These are phyloP conservation scores for Distichodus sexfasciatus DNA, from an alignment of 2,797 vertebrate species.

Conservation along the genomic window DNA sequence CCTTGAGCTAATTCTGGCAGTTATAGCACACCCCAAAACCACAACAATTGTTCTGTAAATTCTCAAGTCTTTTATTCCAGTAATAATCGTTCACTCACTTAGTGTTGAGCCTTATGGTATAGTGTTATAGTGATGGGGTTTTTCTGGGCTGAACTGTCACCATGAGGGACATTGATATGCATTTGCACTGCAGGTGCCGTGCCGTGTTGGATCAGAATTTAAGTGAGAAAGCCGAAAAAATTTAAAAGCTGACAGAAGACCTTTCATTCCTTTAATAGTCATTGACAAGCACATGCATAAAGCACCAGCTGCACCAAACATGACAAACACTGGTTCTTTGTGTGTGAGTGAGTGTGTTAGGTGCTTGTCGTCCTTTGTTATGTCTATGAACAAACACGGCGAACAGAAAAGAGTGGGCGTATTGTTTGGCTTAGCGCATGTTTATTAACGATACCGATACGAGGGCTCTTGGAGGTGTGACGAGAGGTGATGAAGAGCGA, in stretches of 20 bases:
- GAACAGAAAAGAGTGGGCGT: neutral
- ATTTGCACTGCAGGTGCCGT: neutral
- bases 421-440: neutral
- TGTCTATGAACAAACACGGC: slow-evolving; percentile 1
- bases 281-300: no score
- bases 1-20: neutral
- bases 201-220: neutral
- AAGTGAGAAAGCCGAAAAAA: neutral
- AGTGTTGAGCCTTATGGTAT: no score
- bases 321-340: no score
- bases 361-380: neutral
- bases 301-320: no score
- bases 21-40: neutral
- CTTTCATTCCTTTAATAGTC: no score
- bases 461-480: neutral
- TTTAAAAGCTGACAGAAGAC: no score
- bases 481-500: neutral
- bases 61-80: neutral
- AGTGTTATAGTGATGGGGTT: no score
- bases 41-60: neutral
- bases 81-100: neutral
- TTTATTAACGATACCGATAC: neutral
- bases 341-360: no score
- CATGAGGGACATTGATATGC: neutral
- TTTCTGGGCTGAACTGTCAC: neutral